Base-by-base conservation (phyloP, 2,797 vertebrate genomes). In the Manis crassicaudata region DNA sequence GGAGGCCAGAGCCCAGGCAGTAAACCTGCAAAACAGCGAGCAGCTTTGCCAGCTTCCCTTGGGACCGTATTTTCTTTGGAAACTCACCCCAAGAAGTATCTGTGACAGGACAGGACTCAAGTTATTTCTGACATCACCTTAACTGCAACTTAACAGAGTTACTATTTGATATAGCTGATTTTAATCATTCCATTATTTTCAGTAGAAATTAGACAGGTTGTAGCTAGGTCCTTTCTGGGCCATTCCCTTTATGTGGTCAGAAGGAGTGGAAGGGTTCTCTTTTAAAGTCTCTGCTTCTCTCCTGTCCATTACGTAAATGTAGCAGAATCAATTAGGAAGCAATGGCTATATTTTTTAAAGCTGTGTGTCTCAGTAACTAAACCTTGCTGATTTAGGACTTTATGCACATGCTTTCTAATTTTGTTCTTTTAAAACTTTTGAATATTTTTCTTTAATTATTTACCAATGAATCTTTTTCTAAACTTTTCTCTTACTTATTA, bases 391-490 rank as follows among this genome's bases (percentile, higher is more conserved):
- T 92, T 79, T 75, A 88, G 62, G 60, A 68, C 17, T 76, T 85
- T 21, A 21, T n/a, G 52, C 11, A 67, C 35, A 37, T 85, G 40
- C 7, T 72, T 85, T 67, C 3, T 9, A 80, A n/a, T 46, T 35
- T 46, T 56, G 27, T 20, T 56, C 13, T 50, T 88, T 58, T 35
- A 68, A 85, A 93, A 63, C 0, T 70, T 94, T 76, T 62, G 14
- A 75, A 77, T 87, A 77, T 56, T 88, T 73, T 91, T 65, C 20
- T 10, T 72, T 75, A 94, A 85, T 80, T 92, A 79, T 68, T 88
- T 85, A 17, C 46, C 72, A 97, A 52, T 70, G 29, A 82, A 83
- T 46, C 40, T 23, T 56, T 70, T 86, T 88, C 86, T 67, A 73
- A 79, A n/a, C 18, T 88, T 92, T 72, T 90, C 60, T 96, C 32